These are phyloP conservation scores for Acronicta psi DNA, from an alignment of 2,888 invertebrate genomes.

Conservation along the genomic window DNA sequence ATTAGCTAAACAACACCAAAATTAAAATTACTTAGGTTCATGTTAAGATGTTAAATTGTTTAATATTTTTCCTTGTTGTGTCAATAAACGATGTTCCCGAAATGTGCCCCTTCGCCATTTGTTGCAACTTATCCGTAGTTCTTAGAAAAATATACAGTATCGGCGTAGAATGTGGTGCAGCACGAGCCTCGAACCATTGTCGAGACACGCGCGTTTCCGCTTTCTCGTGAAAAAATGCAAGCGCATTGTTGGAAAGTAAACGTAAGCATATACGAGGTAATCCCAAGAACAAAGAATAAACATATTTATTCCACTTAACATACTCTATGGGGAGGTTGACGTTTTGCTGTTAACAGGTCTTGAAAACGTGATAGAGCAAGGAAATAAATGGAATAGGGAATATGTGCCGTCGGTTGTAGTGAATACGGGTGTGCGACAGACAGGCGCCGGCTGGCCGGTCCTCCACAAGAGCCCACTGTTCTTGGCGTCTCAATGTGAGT, in stretches of 20 bases:
- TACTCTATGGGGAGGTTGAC: conserved; percentile 9
- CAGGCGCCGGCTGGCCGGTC: conserved; percentile 67
- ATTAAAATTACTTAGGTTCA: conserved; percentile 26
- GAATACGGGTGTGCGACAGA: conserved; percentile 62
- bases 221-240: conserved; percentile 88
- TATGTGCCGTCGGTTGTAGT: conserved; percentile 40
- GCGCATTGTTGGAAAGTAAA: conserved; percentile 85
- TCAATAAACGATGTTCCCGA: conserved; percentile 52
- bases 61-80: conserved; percentile 37
- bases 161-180: conserved; percentile 78
- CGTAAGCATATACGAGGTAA: conserved; percentile 64
- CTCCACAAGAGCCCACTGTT: conserved; percentile 80
- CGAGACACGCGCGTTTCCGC: conserved; percentile 86
- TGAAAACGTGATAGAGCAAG: conserved; percentile 31
- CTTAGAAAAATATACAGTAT: conserved; percentile 82
- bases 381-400: conserved; percentile 24
- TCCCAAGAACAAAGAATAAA: conserved; percentile 64
- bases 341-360: conserved; percentile 20
- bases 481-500: conserved; percentile 69
- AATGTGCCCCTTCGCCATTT: conserved; percentile 40
- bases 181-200: conserved; percentile 82
- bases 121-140: conserved; percentile 67
- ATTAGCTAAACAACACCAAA: conserved; percentile 13
- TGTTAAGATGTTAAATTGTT: conserved; percentile 41
- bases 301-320: conserved; percentile 35